Percentiles rank a stretch among this genome's conserved stretches.
These are phyloP conservation scores for Actias luna DNA, from an alignment of 2,888 invertebrate species.

Conservation along the genomic window DNA sequence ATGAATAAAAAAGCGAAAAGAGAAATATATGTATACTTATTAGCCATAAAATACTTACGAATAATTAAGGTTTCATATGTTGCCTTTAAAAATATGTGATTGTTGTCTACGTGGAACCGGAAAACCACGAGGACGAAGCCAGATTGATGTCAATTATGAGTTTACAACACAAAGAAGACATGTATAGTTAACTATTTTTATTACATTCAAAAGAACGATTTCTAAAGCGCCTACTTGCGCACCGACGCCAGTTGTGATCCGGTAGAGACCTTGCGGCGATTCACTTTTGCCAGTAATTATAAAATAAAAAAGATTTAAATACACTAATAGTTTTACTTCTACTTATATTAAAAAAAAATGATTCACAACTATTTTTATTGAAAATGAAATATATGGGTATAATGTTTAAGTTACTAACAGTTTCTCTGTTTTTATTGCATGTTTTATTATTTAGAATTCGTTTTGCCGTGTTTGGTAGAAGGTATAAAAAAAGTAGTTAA, in stretches of 20 bases:
- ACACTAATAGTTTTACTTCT: neutral
- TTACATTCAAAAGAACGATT: constrained; percentile 47
- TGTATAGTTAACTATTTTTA: constrained; percentile 32
- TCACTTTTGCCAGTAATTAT: constrained; percentile 57
- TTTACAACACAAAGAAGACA: constrained; percentile 41
- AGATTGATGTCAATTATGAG: constrained; percentile 57
- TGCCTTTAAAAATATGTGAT: neutral
- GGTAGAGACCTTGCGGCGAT: constrained; percentile 49
- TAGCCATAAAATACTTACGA: constrained; percentile 1
- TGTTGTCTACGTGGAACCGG: constrained; percentile 30
- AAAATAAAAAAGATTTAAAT: constrained; percentile 35
- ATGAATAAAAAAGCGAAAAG: neutral
- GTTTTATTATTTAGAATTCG: no score
- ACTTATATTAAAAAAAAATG: neutral
- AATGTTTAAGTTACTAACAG: no score
- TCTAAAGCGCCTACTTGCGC: constrained; percentile 35
- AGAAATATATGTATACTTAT: neutral
- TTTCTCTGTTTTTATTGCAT: no score
- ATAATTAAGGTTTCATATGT: neutral
- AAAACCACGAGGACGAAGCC: constrained; percentile 49
- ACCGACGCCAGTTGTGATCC: constrained; percentile 51
- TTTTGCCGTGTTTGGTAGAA: no score
- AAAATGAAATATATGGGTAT: neutral
- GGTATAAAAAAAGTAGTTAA: no score
- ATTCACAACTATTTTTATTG: neutral